These are phyloP conservation scores for Condylura cristata DNA, from an alignment of 2,113 vertebrate species.

Conservation along the genomic window DNA sequence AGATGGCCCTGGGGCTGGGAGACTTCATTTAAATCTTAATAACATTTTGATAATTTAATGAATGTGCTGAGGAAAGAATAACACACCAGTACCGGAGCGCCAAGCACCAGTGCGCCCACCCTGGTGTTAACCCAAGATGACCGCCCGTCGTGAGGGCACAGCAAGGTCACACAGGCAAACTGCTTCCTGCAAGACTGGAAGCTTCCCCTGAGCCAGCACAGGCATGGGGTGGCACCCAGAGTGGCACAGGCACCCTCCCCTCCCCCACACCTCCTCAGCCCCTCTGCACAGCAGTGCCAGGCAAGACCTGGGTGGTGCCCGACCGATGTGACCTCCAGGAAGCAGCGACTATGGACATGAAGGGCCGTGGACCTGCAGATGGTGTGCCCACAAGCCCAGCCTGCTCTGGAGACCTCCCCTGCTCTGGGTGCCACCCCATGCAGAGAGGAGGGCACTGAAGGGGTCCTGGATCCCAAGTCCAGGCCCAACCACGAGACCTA, in stretches of 20 bases:
- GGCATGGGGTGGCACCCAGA: background rate
- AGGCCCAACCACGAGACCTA: background rate
- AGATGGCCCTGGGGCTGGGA: slow-evolving; percentile 83
- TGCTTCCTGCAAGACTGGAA: background rate
- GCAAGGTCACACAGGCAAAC: background rate
- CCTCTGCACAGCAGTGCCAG: too few species aligned
- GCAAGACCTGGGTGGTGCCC: too few species aligned
- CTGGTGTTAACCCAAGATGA: background rate
- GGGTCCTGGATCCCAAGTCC: background rate
- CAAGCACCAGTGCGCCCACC: background rate
- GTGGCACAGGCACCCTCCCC: background rate
- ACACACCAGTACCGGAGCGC: background rate
- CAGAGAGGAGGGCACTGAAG: background rate
- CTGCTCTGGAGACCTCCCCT: background rate
- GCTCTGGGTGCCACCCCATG: too few species aligned
- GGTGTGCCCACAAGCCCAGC: background rate
- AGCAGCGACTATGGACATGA: background rate
- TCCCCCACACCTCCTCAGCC: background rate
- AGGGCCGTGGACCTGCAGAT: background rate
- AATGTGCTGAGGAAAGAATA: slow-evolving; percentile 74
- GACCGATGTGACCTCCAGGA: background rate
- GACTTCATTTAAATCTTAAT: slow-evolving; percentile 79
- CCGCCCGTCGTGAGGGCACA: background rate
- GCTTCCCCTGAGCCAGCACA: background rate
- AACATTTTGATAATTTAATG: slow-evolving; percentile 79